Evolutionary conservation across 2,113 vertebrate species (phyloP).

Genomic region (Desmodus rotundus): DNA sequence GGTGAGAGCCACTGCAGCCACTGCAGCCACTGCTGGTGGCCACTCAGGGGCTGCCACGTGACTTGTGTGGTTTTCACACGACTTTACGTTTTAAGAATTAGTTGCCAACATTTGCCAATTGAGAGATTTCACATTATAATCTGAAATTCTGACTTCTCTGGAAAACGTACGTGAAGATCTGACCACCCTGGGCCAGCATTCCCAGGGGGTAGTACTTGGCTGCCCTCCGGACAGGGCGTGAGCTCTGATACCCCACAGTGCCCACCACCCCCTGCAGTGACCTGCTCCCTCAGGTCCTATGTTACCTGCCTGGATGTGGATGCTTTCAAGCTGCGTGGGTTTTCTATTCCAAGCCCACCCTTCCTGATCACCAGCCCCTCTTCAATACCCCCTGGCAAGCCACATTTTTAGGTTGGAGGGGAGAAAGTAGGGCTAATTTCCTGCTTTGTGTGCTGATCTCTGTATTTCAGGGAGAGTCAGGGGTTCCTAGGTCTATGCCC

Average conservation of each 20-base stretch:
- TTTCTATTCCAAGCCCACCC: background rate
- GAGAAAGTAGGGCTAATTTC: background rate
- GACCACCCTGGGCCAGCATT: accelerated
- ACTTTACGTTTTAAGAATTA: background rate
- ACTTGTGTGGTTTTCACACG: background rate
- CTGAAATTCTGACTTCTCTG: background rate
- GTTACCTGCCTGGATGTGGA: accelerated
- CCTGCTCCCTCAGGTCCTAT: accelerated
- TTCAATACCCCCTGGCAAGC: accelerated
- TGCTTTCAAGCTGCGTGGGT: accelerated
- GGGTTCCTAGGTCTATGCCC: accelerated
- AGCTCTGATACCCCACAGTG: accelerated
- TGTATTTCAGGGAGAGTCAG: background rate
- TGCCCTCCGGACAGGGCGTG: accelerated
- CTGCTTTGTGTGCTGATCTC: background rate
- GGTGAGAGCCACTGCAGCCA: no score
- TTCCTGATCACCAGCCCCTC: accelerated
- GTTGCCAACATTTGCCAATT: background rate
- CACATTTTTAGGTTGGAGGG: background rate
- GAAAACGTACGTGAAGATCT: background rate
- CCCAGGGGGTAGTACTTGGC: background rate
- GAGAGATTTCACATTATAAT: background rate
- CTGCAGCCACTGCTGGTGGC: accelerated
- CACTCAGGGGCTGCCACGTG: background rate
- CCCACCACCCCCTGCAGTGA: accelerated